Evolutionary conservation across 2,888 invertebrate species (phyloP), one percentile per base, ranked within the genome.

Genomic region (Slavum lentiscoides): DNA sequence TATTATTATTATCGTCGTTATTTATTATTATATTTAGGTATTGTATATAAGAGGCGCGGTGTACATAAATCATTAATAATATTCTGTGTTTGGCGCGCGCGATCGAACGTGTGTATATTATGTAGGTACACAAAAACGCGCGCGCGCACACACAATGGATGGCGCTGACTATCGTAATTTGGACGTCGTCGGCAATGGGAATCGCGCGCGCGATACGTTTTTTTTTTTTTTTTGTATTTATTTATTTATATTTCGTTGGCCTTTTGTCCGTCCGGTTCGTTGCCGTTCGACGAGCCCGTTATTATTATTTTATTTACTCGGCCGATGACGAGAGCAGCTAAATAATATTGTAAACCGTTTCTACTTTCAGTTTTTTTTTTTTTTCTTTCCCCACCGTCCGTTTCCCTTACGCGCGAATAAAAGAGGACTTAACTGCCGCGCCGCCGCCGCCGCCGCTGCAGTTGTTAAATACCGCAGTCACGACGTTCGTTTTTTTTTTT

Each of bases 101-200:
- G 66, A 66, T 66, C 61, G 17, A 6, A 17, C n/a, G n/a, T n/a
- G n/a, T n/a, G n/a, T n/a, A n/a, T n/a, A n/a, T n/a, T n/a, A n/a
- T n/a, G n/a, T n/a, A n/a, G n/a, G n/a, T n/a, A n/a, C n/a, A n/a
- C n/a, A n/a, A n/a, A n/a, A 30, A 2, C 17, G 8, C 30, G 21
- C 39, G 66, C 21, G 43, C 53, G 17, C 3, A 17, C 15, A 37
- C 55, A 75, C 74, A 66, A 66, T 59, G 19, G 59, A 59, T 61
- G 70, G 62, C 80, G 70, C 80, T 80, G 80, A 62, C 62, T 70
- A 68, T 58, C 7, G 53, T 72, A 66, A 80, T 70, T 80, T 64
- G 58, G 55, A 75, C 74, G n/a, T 7, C 43, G 43, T 7, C 43
- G 43, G 53, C 68, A 37, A n/a, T 59, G 77, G 37, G 62, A 77